A percentile compares a stretch with the other conserved stretches of the same genome.
Evolutionary conservation across 1,140 invertebrate genomes (phyloP).

Genomic region (Aricia agestis): DNA sequence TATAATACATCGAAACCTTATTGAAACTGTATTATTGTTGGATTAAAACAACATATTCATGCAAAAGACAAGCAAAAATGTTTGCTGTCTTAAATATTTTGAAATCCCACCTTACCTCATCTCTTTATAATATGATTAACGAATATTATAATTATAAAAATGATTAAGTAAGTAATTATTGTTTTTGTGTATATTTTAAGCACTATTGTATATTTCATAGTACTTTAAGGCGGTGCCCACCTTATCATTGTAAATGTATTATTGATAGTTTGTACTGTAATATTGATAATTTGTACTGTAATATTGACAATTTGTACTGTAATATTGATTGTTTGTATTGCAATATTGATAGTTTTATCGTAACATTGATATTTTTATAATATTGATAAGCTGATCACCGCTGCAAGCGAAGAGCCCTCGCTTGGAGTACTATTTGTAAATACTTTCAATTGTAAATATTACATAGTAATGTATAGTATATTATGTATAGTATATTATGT

Average conservation of each 20-base stretch:
- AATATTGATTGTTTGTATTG: background rate
- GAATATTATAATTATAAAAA: slow-evolving; percentile 23
- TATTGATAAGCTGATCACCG: slow-evolving; percentile 38
- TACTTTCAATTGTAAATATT: slow-evolving; percentile 28
- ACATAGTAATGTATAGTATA: slow-evolving; percentile 29
- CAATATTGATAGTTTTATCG: background rate
- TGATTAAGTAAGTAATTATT: background rate
- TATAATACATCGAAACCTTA: too few relatives aligned
- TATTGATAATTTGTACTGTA: background rate
- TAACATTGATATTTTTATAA: slow-evolving; percentile 12
- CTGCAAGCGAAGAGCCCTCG: slow-evolving; percentile 63
- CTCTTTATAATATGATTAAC: background rate
- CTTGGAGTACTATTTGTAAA: slow-evolving; percentile 49
- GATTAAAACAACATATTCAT: too few relatives aligned
- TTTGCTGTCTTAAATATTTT: too few relatives aligned
- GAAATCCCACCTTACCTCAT: too few relatives aligned
- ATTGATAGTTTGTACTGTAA: slow-evolving; percentile 20
- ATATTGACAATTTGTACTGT: slow-evolving; percentile 23
- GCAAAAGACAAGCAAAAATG: too few relatives aligned
- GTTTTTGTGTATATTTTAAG: slow-evolving; percentile 26
- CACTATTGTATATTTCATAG: slow-evolving; percentile 17
- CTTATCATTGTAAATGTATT: slow-evolving; percentile 17
- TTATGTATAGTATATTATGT: slow-evolving; percentile 16
- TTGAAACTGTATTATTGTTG: too few relatives aligned
- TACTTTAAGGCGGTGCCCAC: slow-evolving; percentile 11